A percentile compares a stretch with the other conserved stretches of the same genome.
These are phyloP conservation scores for Ophiothrix spiculata DNA, from an alignment of 35 echinoderm and acorn worm genomes.

Conservation along the genomic window DNA sequence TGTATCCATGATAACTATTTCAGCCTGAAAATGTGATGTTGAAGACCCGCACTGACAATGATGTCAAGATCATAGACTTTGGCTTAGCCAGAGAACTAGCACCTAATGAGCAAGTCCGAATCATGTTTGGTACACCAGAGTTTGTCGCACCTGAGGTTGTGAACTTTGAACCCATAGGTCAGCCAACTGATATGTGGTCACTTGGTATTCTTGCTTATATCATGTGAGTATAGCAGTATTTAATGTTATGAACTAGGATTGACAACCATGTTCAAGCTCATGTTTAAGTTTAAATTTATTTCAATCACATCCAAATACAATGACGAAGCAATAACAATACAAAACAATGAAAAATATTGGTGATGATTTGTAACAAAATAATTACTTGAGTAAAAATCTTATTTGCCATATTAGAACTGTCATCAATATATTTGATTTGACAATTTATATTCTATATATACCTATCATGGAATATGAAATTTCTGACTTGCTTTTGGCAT, in stretches of 20 bases:
- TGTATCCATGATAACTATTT: neutral
- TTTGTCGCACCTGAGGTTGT: constrained; percentile 95
- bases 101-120: constrained; percentile 71
- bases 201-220: constrained; percentile 86
- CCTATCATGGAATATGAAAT: too few species aligned
- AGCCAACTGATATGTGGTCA: constrained; percentile 92
- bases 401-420: too few species aligned
- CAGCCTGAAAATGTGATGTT: constrained; percentile 97
- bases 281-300: neutral
- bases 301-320: neutral
- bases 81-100: constrained; percentile 80
- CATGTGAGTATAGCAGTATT: constrained; percentile 67
- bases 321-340: neutral
- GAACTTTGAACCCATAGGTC: constrained; percentile 91
- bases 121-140: constrained; percentile 99
- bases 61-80: constrained; percentile 98
- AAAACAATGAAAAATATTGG: neutral
- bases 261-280: too few species aligned
- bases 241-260: too few species aligned
- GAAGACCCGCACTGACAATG: constrained; percentile 69
- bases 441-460: too few species aligned
- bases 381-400: too few species aligned
- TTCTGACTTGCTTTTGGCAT: too few species aligned
- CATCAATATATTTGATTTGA: too few species aligned
- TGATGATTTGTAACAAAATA: neutral